Base-by-base conservation (phyloP, 2,888 invertebrate genomes). In the Gastracanthus pulcherrimus region DNA sequence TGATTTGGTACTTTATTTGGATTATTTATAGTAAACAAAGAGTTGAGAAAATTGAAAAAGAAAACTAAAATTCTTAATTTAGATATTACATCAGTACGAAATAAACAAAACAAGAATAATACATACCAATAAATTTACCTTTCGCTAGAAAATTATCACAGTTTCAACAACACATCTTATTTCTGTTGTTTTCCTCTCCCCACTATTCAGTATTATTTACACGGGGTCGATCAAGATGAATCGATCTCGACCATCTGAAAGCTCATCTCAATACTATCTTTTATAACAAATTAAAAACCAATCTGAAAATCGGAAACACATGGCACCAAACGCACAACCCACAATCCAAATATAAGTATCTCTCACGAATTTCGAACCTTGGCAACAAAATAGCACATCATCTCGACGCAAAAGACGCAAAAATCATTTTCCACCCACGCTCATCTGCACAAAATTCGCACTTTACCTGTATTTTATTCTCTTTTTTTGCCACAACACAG, bases 221-320 rank as follows among this genome's bases (percentile, higher is more conserved):
- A 62, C 23, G 23, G 45, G 31, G 1, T 31, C 45, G 23, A 31
- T 31, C 45, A 36, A 69, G 67, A 76, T 58, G 26, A 60, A 60
- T 45, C 60, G 31, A 76, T 69, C 69, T 69, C 4, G 34, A 55
- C 9, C 34, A 76, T 60, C 76, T 45, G 45, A 9, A 31, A 23
- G 5, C 23, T 55, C 55, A 41, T 45, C 58, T 60, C n/a, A 6
- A 13, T 58, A 4, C 51, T 36, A 48, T 62, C 64, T 48, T n/a
- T n/a, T n/a, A n/a, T n/a, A n/a, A n/a, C n/a, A n/a, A n/a, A n/a
- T n/a, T 9, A 34, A 36, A 62, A 62, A 62, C 7, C 36, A 55
- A 62, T 36, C 3, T 9, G 34, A n/a, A 60, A 60, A 26, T 60
- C 41, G 38, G 41, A 41, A 41, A 38, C 72, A 71, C 36, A 55